Conservation (phyloP, 2,797 vertebrate genomes). For the Amblyraja radiata region DNA sequence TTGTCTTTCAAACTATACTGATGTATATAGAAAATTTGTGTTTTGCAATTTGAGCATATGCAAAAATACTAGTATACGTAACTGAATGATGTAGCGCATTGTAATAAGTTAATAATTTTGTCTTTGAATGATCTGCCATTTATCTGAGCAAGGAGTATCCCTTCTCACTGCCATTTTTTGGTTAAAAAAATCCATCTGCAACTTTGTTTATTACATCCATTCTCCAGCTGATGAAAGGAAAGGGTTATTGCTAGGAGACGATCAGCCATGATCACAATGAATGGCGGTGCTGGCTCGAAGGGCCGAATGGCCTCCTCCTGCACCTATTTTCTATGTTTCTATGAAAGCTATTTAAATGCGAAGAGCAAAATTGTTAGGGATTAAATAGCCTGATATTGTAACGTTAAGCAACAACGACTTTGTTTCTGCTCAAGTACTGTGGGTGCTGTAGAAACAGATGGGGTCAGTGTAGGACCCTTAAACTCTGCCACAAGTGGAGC, state of each 20-base stretch:
- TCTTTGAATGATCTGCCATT: background rate
- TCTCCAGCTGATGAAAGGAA: background rate
- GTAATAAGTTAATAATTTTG: background rate
- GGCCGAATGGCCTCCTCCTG: too few relatives aligned
- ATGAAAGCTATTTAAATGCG: background rate
- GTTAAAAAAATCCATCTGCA: background rate
- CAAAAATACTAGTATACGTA: background rate
- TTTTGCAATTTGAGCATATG: background rate
- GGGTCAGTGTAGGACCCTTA: too few relatives aligned
- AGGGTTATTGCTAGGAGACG: too few relatives aligned
- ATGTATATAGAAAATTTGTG: background rate
- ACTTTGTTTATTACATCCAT: background rate
- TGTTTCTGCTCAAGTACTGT: too few relatives aligned
- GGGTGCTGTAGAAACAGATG: too few relatives aligned
- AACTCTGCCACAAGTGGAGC: too few relatives aligned
- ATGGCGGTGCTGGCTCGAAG: too few relatives aligned
- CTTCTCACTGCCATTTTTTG: background rate
- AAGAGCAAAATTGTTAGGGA: background rate
- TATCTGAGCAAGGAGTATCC: background rate
- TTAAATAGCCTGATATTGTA: background rate
- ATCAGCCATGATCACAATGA: too few relatives aligned
- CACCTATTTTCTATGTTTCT: too few relatives aligned
- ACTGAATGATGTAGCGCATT: background rate
- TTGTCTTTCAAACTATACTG: background rate
- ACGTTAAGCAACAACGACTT: too few relatives aligned